Evolutionary conservation across 2,888 invertebrate genomes (phyloP).

Genomic region (Tetrapedia diversipes): DNA sequence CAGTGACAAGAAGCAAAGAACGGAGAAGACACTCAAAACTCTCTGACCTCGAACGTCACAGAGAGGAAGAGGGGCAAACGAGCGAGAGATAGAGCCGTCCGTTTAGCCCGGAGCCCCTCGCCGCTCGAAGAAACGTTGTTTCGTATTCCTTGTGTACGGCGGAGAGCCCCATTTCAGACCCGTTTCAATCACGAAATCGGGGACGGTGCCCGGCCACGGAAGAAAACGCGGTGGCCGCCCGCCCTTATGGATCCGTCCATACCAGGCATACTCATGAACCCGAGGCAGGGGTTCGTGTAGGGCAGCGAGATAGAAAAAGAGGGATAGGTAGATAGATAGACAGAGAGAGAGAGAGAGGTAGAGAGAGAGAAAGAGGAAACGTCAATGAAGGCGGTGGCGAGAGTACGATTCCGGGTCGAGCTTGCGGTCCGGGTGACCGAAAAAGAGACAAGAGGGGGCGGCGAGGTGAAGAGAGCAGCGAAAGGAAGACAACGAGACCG

Average conservation of each 20-base stretch:
- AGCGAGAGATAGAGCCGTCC: constrained; percentile 9
- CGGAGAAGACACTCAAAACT: neutral
- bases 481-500: constrained; percentile 11
- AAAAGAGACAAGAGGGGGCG: constrained; percentile 13
- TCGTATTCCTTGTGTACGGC: constrained; percentile 42
- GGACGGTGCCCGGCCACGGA: constrained; percentile 7
- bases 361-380: constrained; percentile 43
- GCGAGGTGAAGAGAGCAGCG: neutral
- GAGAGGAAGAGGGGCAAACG: neutral
- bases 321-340: too few relatives aligned
- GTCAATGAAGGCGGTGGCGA: constrained; percentile 46
- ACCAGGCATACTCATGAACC: constrained; percentile 1
- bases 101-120: constrained; percentile 24
- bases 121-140: constrained; percentile 30
- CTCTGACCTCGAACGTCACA: neutral
- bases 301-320: too few relatives aligned
- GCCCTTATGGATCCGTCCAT: constrained; percentile 12
- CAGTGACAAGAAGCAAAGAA: neutral
- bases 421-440: constrained; percentile 44
- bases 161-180: constrained; percentile 26
- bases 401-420: constrained; percentile 51
- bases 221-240: neutral
- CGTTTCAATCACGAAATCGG: constrained; percentile 46
- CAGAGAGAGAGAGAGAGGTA: too few relatives aligned
- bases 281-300: neutral